Conservation (phyloP, 2,797 vertebrate genomes). For the Rhynchonycteris naso region DNA sequence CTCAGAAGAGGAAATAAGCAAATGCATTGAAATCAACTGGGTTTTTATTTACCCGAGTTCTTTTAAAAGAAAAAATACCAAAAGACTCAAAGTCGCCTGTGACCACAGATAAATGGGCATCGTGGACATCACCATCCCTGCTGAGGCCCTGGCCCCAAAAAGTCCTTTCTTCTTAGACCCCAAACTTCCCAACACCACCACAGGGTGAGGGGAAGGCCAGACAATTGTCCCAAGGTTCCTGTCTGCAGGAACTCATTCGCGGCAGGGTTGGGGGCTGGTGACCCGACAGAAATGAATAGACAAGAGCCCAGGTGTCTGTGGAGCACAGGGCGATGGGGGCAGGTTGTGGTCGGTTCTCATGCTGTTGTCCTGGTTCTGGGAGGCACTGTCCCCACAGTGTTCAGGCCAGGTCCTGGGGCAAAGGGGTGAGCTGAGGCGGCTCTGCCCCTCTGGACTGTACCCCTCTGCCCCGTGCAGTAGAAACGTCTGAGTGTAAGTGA, state of each 20-base stretch:
- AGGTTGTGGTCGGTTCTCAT: neutral
- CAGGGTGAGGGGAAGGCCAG: neutral
- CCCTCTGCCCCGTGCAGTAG: rapidly evolving
- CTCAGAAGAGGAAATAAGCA: neutral
- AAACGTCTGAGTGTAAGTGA: neutral
- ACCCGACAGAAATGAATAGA: neutral
- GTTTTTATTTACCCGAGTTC: constrained; percentile 8
- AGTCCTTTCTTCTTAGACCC: neutral
- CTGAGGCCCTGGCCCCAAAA: rapidly evolving
- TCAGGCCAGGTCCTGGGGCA: too few relatives aligned
- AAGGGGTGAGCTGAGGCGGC: neutral
- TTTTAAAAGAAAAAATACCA: neutral
- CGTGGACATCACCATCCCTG: too few relatives aligned
- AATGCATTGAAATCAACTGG: neutral
- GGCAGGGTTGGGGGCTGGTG: neutral
- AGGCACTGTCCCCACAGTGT: neutral
- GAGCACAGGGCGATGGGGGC: neutral
- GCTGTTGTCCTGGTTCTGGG: neutral
- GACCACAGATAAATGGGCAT: too few relatives aligned
- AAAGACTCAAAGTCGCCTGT: too few relatives aligned
- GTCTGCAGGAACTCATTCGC: neutral
- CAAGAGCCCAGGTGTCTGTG: neutral
- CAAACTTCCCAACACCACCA: neutral
- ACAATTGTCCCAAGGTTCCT: neutral
- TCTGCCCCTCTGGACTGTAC: neutral